Conservation (phyloP, 1,140 invertebrate species). For the Brachionus calyciflorus region DNA sequence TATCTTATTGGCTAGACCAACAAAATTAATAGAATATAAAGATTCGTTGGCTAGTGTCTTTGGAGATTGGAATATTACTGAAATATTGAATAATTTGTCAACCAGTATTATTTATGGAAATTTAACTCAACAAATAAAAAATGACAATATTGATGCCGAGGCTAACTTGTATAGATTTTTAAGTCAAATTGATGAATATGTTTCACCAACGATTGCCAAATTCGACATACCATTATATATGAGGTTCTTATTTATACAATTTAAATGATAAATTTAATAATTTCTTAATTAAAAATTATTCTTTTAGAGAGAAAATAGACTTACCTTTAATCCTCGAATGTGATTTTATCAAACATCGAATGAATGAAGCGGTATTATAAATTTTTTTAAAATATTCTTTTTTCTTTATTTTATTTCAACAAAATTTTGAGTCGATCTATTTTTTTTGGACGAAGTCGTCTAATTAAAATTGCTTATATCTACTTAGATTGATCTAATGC, state of each 20-base stretch:
- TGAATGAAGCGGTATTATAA: slow-evolving; percentile 11
- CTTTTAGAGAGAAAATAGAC: not conserved
- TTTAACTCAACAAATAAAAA: slow-evolving; percentile 21
- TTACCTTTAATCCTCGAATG: slow-evolving; percentile 23
- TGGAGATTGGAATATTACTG: not conserved
- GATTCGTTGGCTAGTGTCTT: not conserved
- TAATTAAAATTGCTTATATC: too few relatives aligned
- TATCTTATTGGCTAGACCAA: not conserved
- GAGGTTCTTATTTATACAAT: too few relatives aligned
- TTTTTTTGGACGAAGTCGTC: too few relatives aligned
- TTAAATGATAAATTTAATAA: not conserved
- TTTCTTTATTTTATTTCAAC: too few relatives aligned
- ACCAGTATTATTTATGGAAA: slow-evolving; percentile 1
- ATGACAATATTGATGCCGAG: not conserved
- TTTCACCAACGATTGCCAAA: not conserved
- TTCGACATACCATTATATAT: slow-evolving; percentile 11
- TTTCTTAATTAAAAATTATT: not conserved
- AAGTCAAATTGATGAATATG: slow-evolving; percentile 2
- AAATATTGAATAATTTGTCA: not conserved
- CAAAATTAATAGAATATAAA: not conserved
- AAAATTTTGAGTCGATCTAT: too few relatives aligned
- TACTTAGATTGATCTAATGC: too few relatives aligned
- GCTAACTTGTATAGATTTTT: slow-evolving; percentile 15
- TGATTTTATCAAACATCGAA: slow-evolving; percentile 1
- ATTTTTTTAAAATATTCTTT: too few relatives aligned